Base-by-base conservation (phyloP, 2,888 invertebrate species). In the Didymodactylos carnosus region DNA sequence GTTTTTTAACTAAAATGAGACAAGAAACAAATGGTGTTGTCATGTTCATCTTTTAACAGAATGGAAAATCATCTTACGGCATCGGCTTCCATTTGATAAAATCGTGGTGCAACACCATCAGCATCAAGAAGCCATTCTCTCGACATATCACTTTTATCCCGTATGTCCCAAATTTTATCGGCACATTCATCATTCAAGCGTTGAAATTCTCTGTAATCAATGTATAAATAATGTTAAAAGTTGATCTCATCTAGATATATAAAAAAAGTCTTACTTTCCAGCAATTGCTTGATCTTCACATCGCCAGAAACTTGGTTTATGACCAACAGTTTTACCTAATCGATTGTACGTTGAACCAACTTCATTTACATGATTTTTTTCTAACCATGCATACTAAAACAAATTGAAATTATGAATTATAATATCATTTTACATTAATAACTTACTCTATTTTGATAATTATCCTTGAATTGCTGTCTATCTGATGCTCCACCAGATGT, bases 171-270 rank as follows among this genome's bases (percentile, higher is more conserved):
- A 39, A 75, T 75, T 72, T 75, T 75, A 72, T 72, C 75, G 49
- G 75, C 75, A 70, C 75, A 75, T 41, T 75, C 75, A 69, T 75
- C 75, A 72, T 75, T 75, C 40, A 69, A 25, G 10, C 72, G 72
- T 72, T 72, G 49, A 27, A 72, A 72, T 70, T 75, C 75, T 51
- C 75, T 75, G 46, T 2, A 35, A 29, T 25, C 23, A 73, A 69
- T 23, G 8, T 25, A n/a, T 40, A 41, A 39, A 19, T 35, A 43
- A 40, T 53, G 2, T 8, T 40, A 39, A n/a, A 25, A n/a, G 14
- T 6, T 70, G 16, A 14, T 51, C 29, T 35, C 39, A 43, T 23
- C 2, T 25, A 25, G 35, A 10, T 19, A 51, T 39, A 53, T 43
- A 53, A 16, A 13, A 19, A 62, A 14, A 16, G 14, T 29, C 71